These are phyloP conservation scores for Philotrypesis tridentata DNA, from an alignment of 1,140 invertebrate species.

Conservation along the genomic window DNA sequence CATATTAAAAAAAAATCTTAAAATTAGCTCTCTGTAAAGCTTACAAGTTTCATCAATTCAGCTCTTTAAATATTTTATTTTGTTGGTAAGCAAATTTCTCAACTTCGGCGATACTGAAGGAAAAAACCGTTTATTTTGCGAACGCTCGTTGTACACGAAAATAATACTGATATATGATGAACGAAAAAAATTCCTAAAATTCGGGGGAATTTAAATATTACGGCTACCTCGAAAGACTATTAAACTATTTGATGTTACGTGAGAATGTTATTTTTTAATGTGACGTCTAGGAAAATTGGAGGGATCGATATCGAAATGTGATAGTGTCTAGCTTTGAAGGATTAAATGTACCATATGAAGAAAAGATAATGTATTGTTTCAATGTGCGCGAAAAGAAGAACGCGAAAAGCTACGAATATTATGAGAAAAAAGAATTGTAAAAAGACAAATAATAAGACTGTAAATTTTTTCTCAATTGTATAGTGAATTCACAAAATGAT, in stretches of 20 bases:
- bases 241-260: slow-evolving; percentile 32
- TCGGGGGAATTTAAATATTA: slow-evolving; percentile 1
- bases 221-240: slow-evolving; percentile 9
- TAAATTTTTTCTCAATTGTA: slow-evolving; percentile 45
- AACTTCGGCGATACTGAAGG: slow-evolving; percentile 6
- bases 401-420: background rate
- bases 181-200: background rate
- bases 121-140: slow-evolving; percentile 38
- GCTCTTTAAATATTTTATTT: slow-evolving; percentile 12
- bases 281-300: background rate
- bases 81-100: slow-evolving; percentile 3
- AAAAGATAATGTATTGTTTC: slow-evolving; percentile 12
- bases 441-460: slow-evolving; percentile 47
- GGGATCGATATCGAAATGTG: slow-evolving; percentile 35
- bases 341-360: slow-evolving; percentile 30
- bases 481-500: slow-evolving; percentile 15
- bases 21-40: slow-evolving; percentile 22
- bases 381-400: background rate
- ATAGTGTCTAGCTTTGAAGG: slow-evolving; percentile 45
- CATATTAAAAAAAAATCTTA: slow-evolving; percentile 3
- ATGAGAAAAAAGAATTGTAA: slow-evolving; percentile 38
- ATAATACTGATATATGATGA: slow-evolving; percentile 40
- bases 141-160: slow-evolving; percentile 28
- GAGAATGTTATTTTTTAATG: slow-evolving; percentile 29
- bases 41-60: slow-evolving; percentile 14